phyloP scores from a whole-genome alignment of 1,140 invertebrate species.

The Temnothorax longispinosus region DNA sequence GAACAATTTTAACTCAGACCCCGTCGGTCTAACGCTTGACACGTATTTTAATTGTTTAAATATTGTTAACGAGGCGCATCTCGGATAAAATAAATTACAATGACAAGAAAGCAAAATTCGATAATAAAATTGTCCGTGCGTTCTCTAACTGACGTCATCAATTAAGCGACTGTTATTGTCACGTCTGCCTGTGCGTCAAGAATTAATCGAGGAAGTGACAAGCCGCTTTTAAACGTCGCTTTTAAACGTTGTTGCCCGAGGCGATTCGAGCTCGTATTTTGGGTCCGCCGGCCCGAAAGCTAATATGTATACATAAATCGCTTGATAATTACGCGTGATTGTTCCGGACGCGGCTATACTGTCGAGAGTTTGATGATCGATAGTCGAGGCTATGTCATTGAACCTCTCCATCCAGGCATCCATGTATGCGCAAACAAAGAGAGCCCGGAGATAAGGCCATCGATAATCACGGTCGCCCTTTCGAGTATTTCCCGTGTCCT shows the following conservation, averaged over 20 bases:
- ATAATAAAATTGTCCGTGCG: background rate
- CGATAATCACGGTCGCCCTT: conserved; percentile 13
- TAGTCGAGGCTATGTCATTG: conserved; percentile 43
- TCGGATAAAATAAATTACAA: background rate
- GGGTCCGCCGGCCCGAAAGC: background rate
- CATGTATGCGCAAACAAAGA: background rate
- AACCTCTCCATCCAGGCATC: background rate
- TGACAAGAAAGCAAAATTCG: background rate
- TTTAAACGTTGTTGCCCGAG: conserved; percentile 10
- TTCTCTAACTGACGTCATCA: background rate
- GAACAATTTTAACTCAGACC: conserved; percentile 13
- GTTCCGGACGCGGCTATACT: background rate
- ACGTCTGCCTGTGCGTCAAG: background rate
- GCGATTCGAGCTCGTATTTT: conserved; percentile 21
- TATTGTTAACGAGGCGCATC: background rate
- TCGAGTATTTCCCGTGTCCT: conserved; percentile 30
- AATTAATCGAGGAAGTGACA: conserved; percentile 48
- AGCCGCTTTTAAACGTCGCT: background rate
- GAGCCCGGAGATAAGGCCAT: conserved; percentile 22
- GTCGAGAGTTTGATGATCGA: conserved; percentile 29
- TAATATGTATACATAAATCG: conserved; percentile 4
- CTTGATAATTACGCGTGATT: conserved; percentile 20
- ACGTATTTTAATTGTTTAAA: conserved; percentile 1
- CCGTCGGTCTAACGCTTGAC: background rate
- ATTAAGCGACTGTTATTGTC: conserved; percentile 15